Conservation (phyloP, 2,113 vertebrate genomes). For the Rhagologus leucostigma region DNA sequence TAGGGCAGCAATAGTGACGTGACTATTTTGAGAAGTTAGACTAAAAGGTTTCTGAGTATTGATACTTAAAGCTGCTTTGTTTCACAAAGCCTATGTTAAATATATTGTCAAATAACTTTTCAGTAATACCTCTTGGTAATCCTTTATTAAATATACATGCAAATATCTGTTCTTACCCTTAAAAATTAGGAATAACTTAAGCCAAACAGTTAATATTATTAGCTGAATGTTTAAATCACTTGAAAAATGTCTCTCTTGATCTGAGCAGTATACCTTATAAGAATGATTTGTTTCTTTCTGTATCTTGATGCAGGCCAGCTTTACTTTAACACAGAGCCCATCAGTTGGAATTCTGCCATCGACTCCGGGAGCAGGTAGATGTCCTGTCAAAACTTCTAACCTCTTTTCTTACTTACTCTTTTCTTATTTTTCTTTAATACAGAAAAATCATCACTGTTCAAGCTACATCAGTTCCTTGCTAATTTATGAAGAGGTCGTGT, state of each 20-base stretch:
- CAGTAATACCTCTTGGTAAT: background rate
- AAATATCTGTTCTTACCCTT: background rate
- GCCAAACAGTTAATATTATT: background rate
- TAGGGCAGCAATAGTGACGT: background rate
- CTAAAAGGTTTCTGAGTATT: background rate
- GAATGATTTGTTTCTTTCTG: background rate
- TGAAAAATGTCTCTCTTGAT: background rate
- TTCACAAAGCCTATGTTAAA: background rate
- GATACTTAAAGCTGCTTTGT: background rate
- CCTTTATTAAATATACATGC: background rate
- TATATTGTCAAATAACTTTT: background rate
- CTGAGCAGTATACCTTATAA: background rate
- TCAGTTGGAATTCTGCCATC: conserved; percentile 70
- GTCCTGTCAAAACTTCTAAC: background rate
- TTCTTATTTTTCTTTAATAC: background rate
- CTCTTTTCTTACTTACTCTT: background rate
- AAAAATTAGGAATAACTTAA: background rate
- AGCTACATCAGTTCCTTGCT: background rate
- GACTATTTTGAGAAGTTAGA: background rate
- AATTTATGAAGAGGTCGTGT: background rate
- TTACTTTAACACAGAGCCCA: conserved; percentile 81
- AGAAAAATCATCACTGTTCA: background rate
- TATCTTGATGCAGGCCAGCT: conserved; percentile 70
- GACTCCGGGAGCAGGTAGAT: conserved; percentile 82
- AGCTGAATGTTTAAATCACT: background rate